A percentile compares a stretch with the other conserved stretches of the same genome.
Evolutionary conservation across 2,888 invertebrate species (phyloP).

Genomic region (Ophonus ardosiacus): DNA sequence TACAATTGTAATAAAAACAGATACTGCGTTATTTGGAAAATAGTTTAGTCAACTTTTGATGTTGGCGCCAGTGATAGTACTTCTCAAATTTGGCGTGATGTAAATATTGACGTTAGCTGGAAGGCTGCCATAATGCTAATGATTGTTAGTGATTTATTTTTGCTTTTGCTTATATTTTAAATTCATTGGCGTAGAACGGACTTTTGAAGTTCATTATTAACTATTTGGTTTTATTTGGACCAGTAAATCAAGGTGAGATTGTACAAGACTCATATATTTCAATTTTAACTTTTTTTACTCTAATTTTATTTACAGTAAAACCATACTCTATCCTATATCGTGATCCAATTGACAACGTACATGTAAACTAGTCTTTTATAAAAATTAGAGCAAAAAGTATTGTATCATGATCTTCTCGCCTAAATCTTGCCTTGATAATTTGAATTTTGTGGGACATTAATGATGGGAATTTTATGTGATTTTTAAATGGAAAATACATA

Average conservation of each 20-base stretch:
- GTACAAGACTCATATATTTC: neutral
- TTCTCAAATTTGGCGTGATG: slow-evolving; percentile 45
- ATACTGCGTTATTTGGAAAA: neutral
- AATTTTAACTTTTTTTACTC: no score
- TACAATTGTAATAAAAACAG: neutral
- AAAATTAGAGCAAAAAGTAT: no score
- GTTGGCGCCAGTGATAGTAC: slow-evolving; percentile 54
- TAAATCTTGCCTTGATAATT: no score
- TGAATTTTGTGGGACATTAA: no score
- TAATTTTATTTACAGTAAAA: no score
- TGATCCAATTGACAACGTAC: no score
- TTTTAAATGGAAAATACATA: no score
- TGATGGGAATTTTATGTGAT: no score
- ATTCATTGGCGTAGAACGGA: neutral
- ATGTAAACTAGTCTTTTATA: no score
- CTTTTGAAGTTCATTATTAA: neutral
- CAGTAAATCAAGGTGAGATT: neutral
- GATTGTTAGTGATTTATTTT: slow-evolving; percentile 54
- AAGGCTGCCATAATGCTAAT: slow-evolving; percentile 31
- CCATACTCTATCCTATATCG: no score
- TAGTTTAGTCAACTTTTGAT: slow-evolving; percentile 40
- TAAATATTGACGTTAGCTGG: slow-evolving; percentile 58
- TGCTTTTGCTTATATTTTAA: slow-evolving; percentile 29
- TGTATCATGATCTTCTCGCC: no score
- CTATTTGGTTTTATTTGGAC: neutral